Conservation (phyloP, 2,113 vertebrate species). For the Genyomyrus donnyi region DNA sequence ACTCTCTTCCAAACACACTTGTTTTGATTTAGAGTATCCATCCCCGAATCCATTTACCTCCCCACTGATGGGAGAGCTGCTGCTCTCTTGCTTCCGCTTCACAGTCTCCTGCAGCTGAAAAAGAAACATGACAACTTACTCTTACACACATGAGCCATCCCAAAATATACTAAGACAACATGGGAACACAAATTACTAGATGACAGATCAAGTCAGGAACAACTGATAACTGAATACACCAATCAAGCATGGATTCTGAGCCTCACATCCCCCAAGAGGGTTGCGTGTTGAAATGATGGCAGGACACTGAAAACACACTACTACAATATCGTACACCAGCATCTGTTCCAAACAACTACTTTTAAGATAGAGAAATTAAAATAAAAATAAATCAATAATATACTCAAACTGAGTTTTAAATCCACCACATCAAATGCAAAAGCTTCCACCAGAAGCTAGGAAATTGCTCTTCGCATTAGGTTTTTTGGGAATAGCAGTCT, state of each 20-base stretch:
- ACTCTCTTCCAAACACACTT: conserved; percentile 69
- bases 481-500: not conserved
- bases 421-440: not conserved
- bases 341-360: not conserved
- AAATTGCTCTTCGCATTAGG: not conserved
- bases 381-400: not conserved
- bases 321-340: not conserved
- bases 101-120: conserved; percentile 81
- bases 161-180: not conserved
- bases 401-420: not conserved
- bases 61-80: conserved; percentile 73
- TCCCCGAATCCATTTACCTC: conserved; percentile 83
- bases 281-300: not conserved
- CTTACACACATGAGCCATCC: not conserved
- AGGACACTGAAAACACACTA: not conserved
- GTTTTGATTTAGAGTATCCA: conserved; percentile 76
- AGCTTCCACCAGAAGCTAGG: not conserved
- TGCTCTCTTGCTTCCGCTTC: conserved; percentile 82
- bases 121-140: conserved; percentile 21
- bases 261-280: not conserved
- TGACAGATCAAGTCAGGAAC: not conserved
- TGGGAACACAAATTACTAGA: not conserved
- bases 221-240: not conserved
- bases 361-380: not conserved
- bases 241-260: not conserved